Percentiles rank a stretch among this genome's conserved stretches.
Conservation (phyloP, 2,888 invertebrate genomes). For the Pandemis heparana region DNA sequence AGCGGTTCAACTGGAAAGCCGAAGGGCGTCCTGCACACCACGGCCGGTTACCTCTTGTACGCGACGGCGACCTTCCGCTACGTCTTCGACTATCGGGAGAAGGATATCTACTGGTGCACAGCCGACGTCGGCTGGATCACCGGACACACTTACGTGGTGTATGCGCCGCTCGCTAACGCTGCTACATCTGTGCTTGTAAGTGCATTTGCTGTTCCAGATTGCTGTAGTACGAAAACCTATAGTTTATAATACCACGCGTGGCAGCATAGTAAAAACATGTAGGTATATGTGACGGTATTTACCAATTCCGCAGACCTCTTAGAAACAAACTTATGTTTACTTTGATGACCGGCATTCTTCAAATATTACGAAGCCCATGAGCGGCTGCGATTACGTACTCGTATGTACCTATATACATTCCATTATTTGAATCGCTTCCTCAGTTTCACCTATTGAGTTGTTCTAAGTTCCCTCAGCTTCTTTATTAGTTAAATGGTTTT, state of each 20-base stretch:
- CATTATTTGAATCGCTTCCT: too few species aligned
- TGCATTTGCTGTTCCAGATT: not conserved
- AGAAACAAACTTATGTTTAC: too few species aligned
- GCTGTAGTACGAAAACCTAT: not conserved
- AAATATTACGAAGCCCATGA: too few species aligned
- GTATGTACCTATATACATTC: too few species aligned
- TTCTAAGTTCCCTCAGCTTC: not conserved
- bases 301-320: not conserved
- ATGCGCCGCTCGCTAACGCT: slow-evolving; percentile 97
- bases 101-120: slow-evolving; percentile 96
- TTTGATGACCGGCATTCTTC: too few species aligned
- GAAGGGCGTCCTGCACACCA: slow-evolving; percentile 98
- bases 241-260: too few species aligned
- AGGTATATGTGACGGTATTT: not conserved
- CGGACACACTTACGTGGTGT: slow-evolving; percentile 96
- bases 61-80: slow-evolving; percentile 97
- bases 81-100: slow-evolving; percentile 95
- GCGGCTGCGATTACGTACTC: too few species aligned
- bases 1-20: slow-evolving; percentile 99
- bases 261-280: not conserved
- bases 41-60: slow-evolving; percentile 97
- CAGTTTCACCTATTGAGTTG: too few species aligned
- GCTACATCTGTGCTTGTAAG: slow-evolving; percentile 97
- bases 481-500: not conserved
- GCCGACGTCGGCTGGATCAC: slow-evolving; percentile 99